Evolutionary conservation across 2,113 vertebrate genomes (phyloP), one percentile per base, ranked within the genome.

Genomic region (Morone chrysops): DNA sequence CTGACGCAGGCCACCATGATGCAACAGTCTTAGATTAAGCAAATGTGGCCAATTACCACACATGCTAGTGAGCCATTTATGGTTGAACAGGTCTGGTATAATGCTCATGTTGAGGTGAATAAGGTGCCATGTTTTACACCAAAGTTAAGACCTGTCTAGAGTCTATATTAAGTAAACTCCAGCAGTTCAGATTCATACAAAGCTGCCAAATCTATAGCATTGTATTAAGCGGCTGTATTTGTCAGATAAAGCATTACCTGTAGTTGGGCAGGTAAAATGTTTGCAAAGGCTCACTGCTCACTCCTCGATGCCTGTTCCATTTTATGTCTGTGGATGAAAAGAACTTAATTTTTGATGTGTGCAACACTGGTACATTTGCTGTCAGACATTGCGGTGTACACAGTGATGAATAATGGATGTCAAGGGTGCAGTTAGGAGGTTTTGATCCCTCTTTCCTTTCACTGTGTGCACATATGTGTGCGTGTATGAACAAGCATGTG

Each of bases 381-480:
- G 81, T 90, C 72, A 86, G 87, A 89, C 78, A 59, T 60, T 51
- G 83, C 6, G 43, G 70, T 75, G 73, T 72, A 84, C 78, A 70
- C 76, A 69, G 41, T 50, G 68, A 82, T 89, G 82, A 86, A 86
- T 87, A 86, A 89, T 87, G 20, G 48, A 86, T 82, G 67, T 38
- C 38, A 40, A 20, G 67, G 57, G 22, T 74, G 25, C 71, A 67
- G 61, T 50, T 82, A 48, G 51, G 41, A 61, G 25, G 56, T 59
- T 36, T 72, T 79, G 66, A 83, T 75, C 68, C 59, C 8, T 47
- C 70, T 48, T 79, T 82, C 18, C 70, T 62, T 50, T 18, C 3
- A 18, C 8, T 53, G 17, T 41, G 36, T 61, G 2, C 16, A 18
- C 8, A 17, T 20, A 43, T 69, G 40, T 12, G 56, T 56, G 36